phyloP scores from a whole-genome alignment of 64 coral and sea anemone genomes.

The Montipora capricornis region DNA sequence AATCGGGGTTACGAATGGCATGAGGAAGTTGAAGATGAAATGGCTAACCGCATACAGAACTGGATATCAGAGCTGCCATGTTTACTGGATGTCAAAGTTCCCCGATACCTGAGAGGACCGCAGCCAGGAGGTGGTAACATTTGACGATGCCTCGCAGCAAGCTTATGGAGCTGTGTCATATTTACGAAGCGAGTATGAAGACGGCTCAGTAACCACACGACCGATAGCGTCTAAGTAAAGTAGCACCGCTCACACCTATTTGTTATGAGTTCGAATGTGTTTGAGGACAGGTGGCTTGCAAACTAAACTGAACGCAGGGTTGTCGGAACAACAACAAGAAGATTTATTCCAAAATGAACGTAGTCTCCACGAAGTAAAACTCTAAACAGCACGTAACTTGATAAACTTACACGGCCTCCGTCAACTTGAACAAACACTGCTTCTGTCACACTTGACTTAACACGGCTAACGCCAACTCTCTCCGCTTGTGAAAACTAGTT shows the following conservation, averaged over 20 bases:
- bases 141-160: constrained; percentile 67
- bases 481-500: too few relatives aligned
- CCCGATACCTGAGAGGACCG: constrained; percentile 26
- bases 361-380: too few relatives aligned
- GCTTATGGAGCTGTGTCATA: constrained; percentile 64
- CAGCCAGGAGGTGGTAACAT: constrained; percentile 16
- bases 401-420: too few relatives aligned
- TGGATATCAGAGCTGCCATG: constrained; percentile 44
- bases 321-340: too few relatives aligned
- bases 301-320: too few relatives aligned
- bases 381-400: too few relatives aligned
- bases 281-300: too few relatives aligned
- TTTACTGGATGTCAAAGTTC: neutral
- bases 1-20: neutral
- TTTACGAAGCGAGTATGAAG: constrained; percentile 4
- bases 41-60: neutral
- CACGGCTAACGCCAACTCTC: too few relatives aligned
- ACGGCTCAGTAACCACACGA: neutral
- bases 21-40: neutral
- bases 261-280: too few relatives aligned
- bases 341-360: too few relatives aligned
- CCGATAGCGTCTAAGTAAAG: constrained; percentile 39
- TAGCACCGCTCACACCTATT: constrained; percentile 24
- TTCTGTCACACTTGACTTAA: too few relatives aligned
- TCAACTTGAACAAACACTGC: too few relatives aligned